Percentiles rank a stretch among this genome's conserved stretches.
These are phyloP conservation scores for Xenopus borealis DNA, from an alignment of 2,113 vertebrate genomes.

Conservation along the genomic window DNA sequence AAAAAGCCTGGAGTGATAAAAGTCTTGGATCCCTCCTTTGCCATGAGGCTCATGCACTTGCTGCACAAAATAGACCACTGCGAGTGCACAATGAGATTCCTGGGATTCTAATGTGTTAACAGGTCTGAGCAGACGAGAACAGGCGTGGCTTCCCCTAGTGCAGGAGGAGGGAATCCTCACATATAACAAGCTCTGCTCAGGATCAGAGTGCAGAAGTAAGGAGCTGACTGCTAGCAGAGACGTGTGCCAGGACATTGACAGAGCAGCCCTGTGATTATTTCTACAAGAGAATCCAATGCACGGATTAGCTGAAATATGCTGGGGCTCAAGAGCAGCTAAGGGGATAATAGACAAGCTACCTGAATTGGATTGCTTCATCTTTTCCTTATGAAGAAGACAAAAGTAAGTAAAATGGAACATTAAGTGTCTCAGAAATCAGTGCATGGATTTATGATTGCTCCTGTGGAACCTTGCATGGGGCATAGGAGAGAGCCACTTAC, in stretches of 20 bases:
- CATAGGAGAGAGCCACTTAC: neutral
- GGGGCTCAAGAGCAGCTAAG: slow-evolving; percentile 68
- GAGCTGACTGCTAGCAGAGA: neutral
- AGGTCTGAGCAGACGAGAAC: neutral
- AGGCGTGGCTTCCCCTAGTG: slow-evolving; percentile 7
- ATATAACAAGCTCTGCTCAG: slow-evolving; percentile 25
- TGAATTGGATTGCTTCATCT: slow-evolving; percentile 68
- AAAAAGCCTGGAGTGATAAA: no score
- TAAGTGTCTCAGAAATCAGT: no score
- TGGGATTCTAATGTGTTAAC: slow-evolving; percentile 20
- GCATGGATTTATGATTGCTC: no score
- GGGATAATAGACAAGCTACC: slow-evolving; percentile 63
- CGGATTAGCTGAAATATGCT: slow-evolving; percentile 71
- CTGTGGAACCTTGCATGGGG: neutral
- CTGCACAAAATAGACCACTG: no score
- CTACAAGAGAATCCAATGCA: slow-evolving; percentile 64
- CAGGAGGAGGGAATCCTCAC: slow-evolving; percentile 23
- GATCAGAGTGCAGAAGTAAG: slow-evolving; percentile 26
- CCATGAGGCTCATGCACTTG: no score
- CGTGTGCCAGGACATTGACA: slow-evolving; percentile 8
- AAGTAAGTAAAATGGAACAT: slow-evolving; percentile 62
- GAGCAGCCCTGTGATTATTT: slow-evolving; percentile 10
- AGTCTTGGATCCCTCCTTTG: no score
- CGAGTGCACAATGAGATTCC: neutral
- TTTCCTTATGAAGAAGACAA: slow-evolving; percentile 80